Conservation (phyloP, 2,113 vertebrate genomes). For the Lasiurus borealis region DNA sequence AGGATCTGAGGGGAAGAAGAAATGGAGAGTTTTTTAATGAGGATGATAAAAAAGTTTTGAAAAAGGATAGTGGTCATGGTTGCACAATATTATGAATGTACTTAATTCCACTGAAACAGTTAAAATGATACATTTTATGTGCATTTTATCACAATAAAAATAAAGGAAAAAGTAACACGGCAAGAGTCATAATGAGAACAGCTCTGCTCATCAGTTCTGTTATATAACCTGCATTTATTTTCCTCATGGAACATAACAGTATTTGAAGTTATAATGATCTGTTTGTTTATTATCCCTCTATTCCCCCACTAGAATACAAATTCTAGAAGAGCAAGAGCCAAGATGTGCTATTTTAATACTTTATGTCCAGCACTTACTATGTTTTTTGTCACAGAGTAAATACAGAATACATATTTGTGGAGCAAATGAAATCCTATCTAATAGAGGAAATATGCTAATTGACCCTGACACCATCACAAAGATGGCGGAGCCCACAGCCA, state of each 20-base stretch:
- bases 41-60: background rate
- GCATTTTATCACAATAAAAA: background rate
- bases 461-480: too few relatives aligned
- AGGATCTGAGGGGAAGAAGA: background rate
- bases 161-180: background rate
- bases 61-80: background rate
- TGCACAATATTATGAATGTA: background rate
- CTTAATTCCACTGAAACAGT: background rate
- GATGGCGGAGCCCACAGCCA: too few relatives aligned
- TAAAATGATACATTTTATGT: background rate
- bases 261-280: background rate
- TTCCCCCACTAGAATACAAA: background rate
- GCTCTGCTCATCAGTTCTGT: background rate
- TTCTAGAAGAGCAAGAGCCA: background rate
- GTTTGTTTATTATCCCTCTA: background rate
- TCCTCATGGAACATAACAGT: background rate
- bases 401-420: background rate
- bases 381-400: background rate
- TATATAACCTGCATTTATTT: background rate
- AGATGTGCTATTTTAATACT: background rate
- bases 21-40: background rate
- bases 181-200: background rate
- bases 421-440: background rate
- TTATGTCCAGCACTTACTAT: background rate
- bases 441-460: too few relatives aligned